phyloP scores from a whole-genome alignment of 2,888 invertebrate species.

The Piscicola geometra region DNA sequence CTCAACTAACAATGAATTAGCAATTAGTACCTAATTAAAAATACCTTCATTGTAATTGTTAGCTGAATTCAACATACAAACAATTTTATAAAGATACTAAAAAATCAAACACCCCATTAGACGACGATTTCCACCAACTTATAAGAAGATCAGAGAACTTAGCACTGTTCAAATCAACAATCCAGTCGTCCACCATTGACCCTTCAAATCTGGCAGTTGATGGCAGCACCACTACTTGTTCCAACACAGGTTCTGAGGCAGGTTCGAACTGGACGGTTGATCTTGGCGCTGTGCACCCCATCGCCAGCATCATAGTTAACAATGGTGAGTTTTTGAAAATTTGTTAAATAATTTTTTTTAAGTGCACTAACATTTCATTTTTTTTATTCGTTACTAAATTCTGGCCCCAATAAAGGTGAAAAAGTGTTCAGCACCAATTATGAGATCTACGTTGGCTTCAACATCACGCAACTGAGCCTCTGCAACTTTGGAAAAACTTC shows the following conservation, averaged over 20 bases:
- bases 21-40: too few relatives aligned
- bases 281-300: conserved; percentile 20
- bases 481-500: conserved; percentile 30
- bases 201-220: conserved; percentile 38
- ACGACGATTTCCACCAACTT: background rate
- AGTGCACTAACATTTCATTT: background rate
- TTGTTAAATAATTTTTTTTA: background rate
- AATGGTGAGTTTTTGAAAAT: conserved; percentile 21
- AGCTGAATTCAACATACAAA: too few relatives aligned
- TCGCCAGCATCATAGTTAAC: conserved; percentile 34
- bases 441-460: conserved; percentile 30
- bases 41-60: too few relatives aligned
- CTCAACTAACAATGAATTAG: too few relatives aligned
- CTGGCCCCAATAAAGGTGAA: background rate
- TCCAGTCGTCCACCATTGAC: conserved; percentile 33
- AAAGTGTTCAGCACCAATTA: conserved; percentile 32
- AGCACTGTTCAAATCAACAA: conserved; percentile 17
- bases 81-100: too few relatives aligned
- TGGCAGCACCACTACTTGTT: conserved; percentile 31
- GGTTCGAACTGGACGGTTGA: conserved; percentile 37
- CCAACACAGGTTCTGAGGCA: conserved; percentile 15
- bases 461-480: conserved; percentile 15
- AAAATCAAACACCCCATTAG: background rate
- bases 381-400: background rate
- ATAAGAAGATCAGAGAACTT: conserved; percentile 24